Conservation (phyloP, 2,888 invertebrate species). For the Drosophila paracracens region DNA sequence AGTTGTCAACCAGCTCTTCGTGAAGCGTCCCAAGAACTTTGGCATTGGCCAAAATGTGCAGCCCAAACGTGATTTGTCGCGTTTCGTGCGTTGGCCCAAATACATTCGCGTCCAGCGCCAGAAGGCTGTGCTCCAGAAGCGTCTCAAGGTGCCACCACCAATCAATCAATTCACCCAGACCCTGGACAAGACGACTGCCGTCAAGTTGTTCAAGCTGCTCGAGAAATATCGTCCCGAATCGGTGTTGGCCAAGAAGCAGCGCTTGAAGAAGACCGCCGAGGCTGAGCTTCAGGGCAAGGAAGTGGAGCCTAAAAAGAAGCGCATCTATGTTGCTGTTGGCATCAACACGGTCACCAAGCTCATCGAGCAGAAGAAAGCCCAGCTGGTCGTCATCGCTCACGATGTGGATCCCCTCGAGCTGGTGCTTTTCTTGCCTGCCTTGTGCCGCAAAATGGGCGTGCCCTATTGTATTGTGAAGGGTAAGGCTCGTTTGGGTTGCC, state of each 20-base stretch:
- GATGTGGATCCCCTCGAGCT: slow-evolving; percentile 99
- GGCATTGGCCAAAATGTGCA: slow-evolving; percentile 99
- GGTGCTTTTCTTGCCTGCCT: slow-evolving; percentile 98
- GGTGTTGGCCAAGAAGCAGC: slow-evolving; percentile 94
- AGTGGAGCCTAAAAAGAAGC: slow-evolving; percentile 96
- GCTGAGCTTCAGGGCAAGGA: slow-evolving; percentile 95
- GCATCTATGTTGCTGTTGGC: slow-evolving; percentile 94
- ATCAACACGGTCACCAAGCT: slow-evolving; percentile 96
- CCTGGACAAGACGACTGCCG: slow-evolving; percentile 98
- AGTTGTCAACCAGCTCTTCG: slow-evolving; percentile 97
- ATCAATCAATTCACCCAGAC: slow-evolving; percentile 99
- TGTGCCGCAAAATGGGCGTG: slow-evolving; percentile 99
- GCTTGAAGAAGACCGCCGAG: slow-evolving; percentile 95
- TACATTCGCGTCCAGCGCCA: slow-evolving; percentile 99
- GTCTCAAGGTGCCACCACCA: slow-evolving; percentile 99
- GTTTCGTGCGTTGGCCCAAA: slow-evolving; percentile 99
- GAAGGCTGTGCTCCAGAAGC: slow-evolving; percentile 96
- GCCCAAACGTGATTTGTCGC: slow-evolving; percentile 97
- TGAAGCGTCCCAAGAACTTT: slow-evolving; percentile 98
- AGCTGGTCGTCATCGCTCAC: slow-evolving; percentile 98
- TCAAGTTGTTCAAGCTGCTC: slow-evolving; percentile 97
- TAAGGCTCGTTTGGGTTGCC: slow-evolving; percentile 97
- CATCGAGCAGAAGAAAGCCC: slow-evolving; percentile 99
- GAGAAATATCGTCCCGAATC: slow-evolving; percentile 99
- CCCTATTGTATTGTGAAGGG: slow-evolving; percentile 99